Evolutionary conservation across 2,888 invertebrate species (phyloP).

Genomic region (Pasiphila rectangulata): DNA sequence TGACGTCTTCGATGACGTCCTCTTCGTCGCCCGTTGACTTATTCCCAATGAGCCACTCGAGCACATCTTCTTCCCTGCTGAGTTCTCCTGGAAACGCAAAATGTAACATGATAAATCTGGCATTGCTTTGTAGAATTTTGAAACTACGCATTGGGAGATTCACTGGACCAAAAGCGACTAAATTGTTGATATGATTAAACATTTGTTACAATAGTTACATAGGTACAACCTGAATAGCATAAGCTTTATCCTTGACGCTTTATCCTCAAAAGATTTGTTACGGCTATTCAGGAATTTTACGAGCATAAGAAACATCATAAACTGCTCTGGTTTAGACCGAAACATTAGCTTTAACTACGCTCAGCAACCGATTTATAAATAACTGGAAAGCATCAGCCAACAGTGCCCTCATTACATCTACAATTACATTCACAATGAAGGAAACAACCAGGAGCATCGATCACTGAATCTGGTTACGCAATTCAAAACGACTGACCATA

Average conservation of each 20-base stretch:
- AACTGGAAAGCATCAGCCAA: constrained; percentile 26
- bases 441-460: constrained; percentile 37
- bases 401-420: constrained; percentile 28
- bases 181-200: too few species aligned
- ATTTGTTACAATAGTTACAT: too few species aligned
- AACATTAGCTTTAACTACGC: constrained; percentile 10
- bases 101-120: not conserved
- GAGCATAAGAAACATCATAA: not conserved
- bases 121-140: too few species aligned
- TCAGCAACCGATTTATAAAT: constrained; percentile 30
- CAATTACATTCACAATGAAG: constrained; percentile 30
- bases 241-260: too few species aligned
- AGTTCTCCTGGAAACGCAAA: constrained; percentile 84
- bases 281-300: too few species aligned
- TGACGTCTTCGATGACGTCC: constrained; percentile 96
- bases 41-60: constrained; percentile 96
- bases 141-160: too few species aligned
- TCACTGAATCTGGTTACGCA: constrained; percentile 45
- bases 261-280: too few species aligned
- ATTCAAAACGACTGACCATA: constrained; percentile 52
- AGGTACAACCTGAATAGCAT: too few species aligned
- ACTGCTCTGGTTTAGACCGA: not conserved
- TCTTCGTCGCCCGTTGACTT: constrained; percentile 96
- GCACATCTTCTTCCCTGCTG: constrained; percentile 93
- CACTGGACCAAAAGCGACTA: too few species aligned